phyloP scores from a whole-genome alignment of 2,113 vertebrate genomes.

The Podarcis muralis region DNA sequence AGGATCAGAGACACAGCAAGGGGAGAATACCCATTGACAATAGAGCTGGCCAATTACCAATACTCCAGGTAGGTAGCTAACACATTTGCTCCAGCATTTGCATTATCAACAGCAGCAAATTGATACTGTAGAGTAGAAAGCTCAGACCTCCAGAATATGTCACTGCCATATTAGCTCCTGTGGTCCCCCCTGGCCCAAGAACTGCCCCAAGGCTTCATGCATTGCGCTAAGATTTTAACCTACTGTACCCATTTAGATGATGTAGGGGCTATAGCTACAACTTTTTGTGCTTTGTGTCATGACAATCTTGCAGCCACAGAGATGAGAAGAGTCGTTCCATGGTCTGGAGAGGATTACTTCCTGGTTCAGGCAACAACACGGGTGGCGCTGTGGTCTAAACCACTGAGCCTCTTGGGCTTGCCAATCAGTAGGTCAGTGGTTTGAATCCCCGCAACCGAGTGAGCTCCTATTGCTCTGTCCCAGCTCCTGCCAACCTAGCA shows the following conservation, averaged over 20 bases:
- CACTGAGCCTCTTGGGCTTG: too few species aligned
- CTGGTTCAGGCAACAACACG: too few species aligned
- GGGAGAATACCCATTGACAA: not conserved
- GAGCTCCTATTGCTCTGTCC: too few species aligned
- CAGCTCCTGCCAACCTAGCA: too few species aligned
- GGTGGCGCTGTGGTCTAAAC: too few species aligned
- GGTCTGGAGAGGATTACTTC: too few species aligned
- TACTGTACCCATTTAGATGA: not conserved
- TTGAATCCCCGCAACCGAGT: too few species aligned
- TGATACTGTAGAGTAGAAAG: not conserved
- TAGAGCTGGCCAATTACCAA: not conserved
- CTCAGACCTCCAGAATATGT: not conserved
- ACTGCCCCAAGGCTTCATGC: not conserved
- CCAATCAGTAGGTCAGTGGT: too few species aligned
- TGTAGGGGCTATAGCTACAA: not conserved
- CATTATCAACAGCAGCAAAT: not conserved
- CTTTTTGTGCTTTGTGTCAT: not conserved
- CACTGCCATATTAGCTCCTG: not conserved
- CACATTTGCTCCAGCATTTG: not conserved
- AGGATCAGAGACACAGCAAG: not conserved
- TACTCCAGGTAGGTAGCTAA: not conserved
- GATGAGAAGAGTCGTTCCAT: too few species aligned
- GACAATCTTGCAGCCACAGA: not conserved
- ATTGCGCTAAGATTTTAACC: not conserved
- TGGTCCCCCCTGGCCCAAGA: not conserved